Base-by-base conservation (phyloP, 2,797 vertebrate species). In the Vultur gryphus region DNA sequence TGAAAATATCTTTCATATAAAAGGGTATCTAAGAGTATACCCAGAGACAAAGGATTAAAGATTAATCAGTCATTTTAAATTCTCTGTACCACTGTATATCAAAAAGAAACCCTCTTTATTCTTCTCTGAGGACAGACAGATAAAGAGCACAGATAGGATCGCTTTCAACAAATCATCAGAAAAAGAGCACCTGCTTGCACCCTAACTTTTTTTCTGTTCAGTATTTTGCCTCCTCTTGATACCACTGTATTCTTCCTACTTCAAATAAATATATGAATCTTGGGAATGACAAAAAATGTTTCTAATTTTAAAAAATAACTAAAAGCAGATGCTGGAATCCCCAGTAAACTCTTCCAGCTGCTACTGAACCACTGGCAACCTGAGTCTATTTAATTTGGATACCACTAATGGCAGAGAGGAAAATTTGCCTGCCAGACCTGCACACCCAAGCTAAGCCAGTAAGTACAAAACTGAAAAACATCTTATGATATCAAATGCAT, bases 261-360 rank as follows among this genome's bases (percentile, higher is more conserved):
- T 90, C 59, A 90, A 91, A 97, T 86, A 93, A 95, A 76, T 70
- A 48, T 13, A 94, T 52, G 46, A 88, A 94, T 85, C 66, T 90
- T 96, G 82, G 71, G 95, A 97, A 96, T 26, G 89, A 95, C 82
- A 87, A 86, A 96, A 89, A 97, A 67, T 49, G 87, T 93, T 98
- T 97, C 95, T 93, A 89, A 97, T 97, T 97, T 94, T 54, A 97
- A 97, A 78, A 97, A 96, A 65, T 96, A 98, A 98, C 90, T 96
- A 89, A 97, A 97, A 98, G 78, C 97, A 97, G 97, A 97, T 97
- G 97, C 88, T 95, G 79, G 81, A 84, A 71, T 93, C 78, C 86
- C 95, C 90, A 97, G 77, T 96, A 98, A 98, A 97, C 55, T 92
- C 94, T 97, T 97, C 97, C 97, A 98, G 98, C 97, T 98, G 97